Percentiles rank a stretch among this genome's conserved stretches.
phyloP scores from a whole-genome alignment of 2,113 vertebrate genomes.

The Circaetus cinerascens region DNA sequence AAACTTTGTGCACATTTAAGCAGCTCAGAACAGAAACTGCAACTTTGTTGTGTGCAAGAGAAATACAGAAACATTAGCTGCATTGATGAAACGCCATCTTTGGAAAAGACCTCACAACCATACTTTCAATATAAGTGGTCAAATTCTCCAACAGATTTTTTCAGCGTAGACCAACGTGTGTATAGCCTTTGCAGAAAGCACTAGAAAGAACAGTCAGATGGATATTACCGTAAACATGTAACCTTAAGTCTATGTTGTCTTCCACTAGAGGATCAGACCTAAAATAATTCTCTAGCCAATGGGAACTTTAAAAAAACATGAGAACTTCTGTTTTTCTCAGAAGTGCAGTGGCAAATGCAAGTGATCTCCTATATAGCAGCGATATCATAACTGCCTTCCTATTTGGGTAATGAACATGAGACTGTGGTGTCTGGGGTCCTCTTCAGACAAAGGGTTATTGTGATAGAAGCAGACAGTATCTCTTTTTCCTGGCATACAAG shows the following conservation, averaged over 20 bases:
- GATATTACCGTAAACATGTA: rapidly evolving
- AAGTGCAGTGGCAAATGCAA: not conserved
- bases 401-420: not conserved
- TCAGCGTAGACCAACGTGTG: rapidly evolving
- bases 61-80: not conserved
- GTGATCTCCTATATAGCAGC: not conserved
- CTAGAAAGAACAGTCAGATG: not conserved
- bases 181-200: not conserved
- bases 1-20: not conserved
- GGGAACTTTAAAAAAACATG: not conserved
- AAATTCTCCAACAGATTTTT: not conserved
- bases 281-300: not conserved
- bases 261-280: not conserved
- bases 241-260: not conserved
- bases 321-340: not conserved
- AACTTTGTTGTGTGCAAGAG: not conserved
- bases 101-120: not conserved
- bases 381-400: not conserved
- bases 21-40: not conserved
- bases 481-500: not conserved
- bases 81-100: not conserved
- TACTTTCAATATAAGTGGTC: not conserved
- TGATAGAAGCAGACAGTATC: not conserved
- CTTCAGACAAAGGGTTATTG: not conserved
- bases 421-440: not conserved